Evolutionary conservation across 2,113 vertebrate species (phyloP).

Genomic region (Sphaerodactylus townsendi): DNA sequence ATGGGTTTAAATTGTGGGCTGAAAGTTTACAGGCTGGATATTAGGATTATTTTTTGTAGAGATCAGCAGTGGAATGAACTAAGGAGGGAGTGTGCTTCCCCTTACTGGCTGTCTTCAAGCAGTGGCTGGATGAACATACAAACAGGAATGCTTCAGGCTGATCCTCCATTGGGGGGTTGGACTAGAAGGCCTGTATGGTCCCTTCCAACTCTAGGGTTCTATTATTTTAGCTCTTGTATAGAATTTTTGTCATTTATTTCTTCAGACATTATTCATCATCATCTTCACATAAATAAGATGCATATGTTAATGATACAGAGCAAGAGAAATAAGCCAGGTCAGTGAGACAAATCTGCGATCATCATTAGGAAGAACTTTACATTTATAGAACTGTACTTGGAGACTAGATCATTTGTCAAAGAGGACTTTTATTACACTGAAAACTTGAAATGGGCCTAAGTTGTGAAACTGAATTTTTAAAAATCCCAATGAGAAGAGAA

Average conservation of each 20-base stretch:
- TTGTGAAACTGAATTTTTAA: constrained; percentile 8
- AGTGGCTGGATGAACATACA: too few relatives aligned
- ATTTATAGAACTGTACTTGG: constrained; percentile 48
- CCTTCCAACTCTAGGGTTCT: too few relatives aligned
- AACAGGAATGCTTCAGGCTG: too few relatives aligned
- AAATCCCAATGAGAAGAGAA: background rate
- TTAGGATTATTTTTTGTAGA: too few relatives aligned
- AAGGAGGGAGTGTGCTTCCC: too few relatives aligned
- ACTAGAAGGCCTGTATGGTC: too few relatives aligned
- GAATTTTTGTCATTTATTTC: constrained; percentile 60
- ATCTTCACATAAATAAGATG: constrained; percentile 52
- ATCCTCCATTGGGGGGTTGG: too few relatives aligned
- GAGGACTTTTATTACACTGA: constrained; percentile 57
- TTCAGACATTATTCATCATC: constrained; percentile 61
- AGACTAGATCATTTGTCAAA: constrained; percentile 66
- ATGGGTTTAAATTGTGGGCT: too few relatives aligned
- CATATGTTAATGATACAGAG: constrained; percentile 55
- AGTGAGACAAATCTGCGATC: constrained; percentile 32
- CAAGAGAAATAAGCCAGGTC: constrained; percentile 54
- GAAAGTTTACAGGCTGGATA: too few relatives aligned
- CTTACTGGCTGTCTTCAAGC: too few relatives aligned
- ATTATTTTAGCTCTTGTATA: constrained; percentile 15
- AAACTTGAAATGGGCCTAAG: constrained; percentile 29
- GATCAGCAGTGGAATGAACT: too few relatives aligned
- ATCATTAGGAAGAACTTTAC: constrained; percentile 42